Base-by-base conservation (phyloP, 2,113 vertebrate genomes). In the Antigone vipio region DNA sequence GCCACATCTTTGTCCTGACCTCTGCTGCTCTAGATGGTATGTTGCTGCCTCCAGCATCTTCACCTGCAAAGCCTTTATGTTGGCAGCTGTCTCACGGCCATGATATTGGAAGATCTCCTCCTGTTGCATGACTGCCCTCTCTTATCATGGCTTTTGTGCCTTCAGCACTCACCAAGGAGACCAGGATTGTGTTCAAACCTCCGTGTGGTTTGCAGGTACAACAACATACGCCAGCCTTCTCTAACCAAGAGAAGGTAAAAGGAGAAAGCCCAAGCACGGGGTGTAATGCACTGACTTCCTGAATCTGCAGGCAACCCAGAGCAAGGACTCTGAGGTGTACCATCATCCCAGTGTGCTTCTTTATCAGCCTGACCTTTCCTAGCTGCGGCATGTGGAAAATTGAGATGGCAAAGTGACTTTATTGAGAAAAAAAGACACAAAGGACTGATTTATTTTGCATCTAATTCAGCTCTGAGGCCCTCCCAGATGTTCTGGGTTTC, bases 371-470 rank as follows among this genome's bases (percentile, higher is more conserved):
- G 69, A 7, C 30, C 56, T 47, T 58, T 56, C 50, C 40, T 47
- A 42, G 6, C 40, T 60, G 49, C 14, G 5, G 24, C 55, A 55
- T 22, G 2, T 69, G n/a, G 75, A 44, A 86, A 95, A 80, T 0
- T 23, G 76, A 91, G 59, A 44, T 62, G 84, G 86, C 22, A 29
- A 89, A 89, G 84, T 40, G 45, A 52, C 55, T 81, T 69, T 50
- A 80, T 18, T 62, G 63, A 69, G 52, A 8, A 52, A 81, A 92
- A 92, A 66, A 58, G 47, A 53, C 84, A 77, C 40, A 62, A 73
- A 95, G 67, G 32, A 64, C 75, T 68, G 66, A 83, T 85, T 68
- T 90, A 82, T 82, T 96, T 82, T 92, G 38, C n/a, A 38, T 92
- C 58, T 72, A n/a, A 50, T 73, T 92, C 74, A 78, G n/a, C 38